These are phyloP conservation scores for Clytia hemisphaerica DNA, from an alignment of 30 jellyfish, hydroid and myxozoan species.

Conservation along the genomic window DNA sequence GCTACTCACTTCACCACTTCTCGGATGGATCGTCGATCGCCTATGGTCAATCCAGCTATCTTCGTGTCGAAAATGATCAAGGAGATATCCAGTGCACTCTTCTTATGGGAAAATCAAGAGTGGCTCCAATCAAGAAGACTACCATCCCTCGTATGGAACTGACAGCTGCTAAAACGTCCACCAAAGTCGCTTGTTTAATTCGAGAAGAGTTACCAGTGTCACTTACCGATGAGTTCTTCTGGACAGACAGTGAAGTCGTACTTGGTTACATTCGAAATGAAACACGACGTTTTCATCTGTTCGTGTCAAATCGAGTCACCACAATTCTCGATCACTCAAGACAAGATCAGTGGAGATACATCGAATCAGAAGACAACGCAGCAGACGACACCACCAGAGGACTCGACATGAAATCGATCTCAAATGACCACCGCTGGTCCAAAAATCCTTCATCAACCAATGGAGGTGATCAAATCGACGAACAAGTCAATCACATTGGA, in stretches of 20 bases:
- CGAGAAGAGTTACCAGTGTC: conserved; percentile 34
- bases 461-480: too few species aligned
- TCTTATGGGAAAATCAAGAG: conserved; percentile 34
- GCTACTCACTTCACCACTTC: conserved; percentile 30
- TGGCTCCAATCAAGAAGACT: conserved; percentile 26
- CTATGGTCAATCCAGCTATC: conserved; percentile 32
- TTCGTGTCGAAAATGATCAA: conserved; percentile 20
- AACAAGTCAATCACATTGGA: too few species aligned
- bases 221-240: conserved; percentile 15
- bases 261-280: conserved; percentile 38
- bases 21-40: conserved; percentile 28
- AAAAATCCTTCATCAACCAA: too few species aligned
- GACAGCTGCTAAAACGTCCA: conserved; percentile 22
- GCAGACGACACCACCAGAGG: conserved; percentile 29
- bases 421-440: too few species aligned
- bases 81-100: conserved; percentile 31
- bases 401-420: too few species aligned
- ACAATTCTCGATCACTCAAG: too few species aligned
- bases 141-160: conserved; percentile 38
- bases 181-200: conserved; percentile 14
- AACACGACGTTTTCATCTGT: conserved; percentile 24
- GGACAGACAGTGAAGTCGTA: conserved; percentile 41
- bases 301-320: conserved; percentile 20
- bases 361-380: conserved; percentile 17
- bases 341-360: conserved; percentile 27